Evolutionary conservation across 2,888 invertebrate genomes (phyloP), one percentile per base, ranked within the genome.

Genomic region (Eurois occulta): DNA sequence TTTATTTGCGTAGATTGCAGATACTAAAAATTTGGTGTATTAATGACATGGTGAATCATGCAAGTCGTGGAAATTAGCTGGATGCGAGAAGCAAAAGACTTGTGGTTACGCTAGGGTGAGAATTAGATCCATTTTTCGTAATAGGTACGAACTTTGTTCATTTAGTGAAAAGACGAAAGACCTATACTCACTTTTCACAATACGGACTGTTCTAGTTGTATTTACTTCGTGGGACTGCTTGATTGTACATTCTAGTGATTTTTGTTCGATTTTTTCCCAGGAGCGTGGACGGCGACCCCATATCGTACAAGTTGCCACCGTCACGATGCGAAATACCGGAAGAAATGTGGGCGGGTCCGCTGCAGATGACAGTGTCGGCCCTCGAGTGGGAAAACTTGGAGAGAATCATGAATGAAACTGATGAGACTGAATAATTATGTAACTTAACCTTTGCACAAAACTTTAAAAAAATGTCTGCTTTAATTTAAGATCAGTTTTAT

Each of bases 291-390:
- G 95, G 96, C 2, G 95, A 96, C 79, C 96, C 96, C 1, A 96
- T 96, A 89, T 96, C 96, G 0, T 95, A 95, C 92, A 95, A 95
- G 83, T 89, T 96, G 83, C 94, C 95, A 6, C 92, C 93, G 8
- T 92, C 94, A 38, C 91, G 93, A 10, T 91, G 92, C 48, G 96
- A 96, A 78, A 94, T 95, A 35, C 92, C 94, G 0, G 94, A 95
- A 80, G 95, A 95, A 58, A 93, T 95, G 95, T 95, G 95, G 94
- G 93, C 95, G 28, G 90, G 87, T 4, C 94, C 95, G 28, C 93
- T 91, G 35, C 93, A 93, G 64, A 90, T 95, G 11, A 78, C 89
- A 1, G 92, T 94, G 41, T 91, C 94, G 24, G 92, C 93, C 16
- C 93, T 96, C 66, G 90, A 91, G 41, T 89, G 90, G 80, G 90